These are phyloP conservation scores for Drosophila insularis DNA, from an alignment of 1,140 invertebrate species.

Conservation along the genomic window DNA sequence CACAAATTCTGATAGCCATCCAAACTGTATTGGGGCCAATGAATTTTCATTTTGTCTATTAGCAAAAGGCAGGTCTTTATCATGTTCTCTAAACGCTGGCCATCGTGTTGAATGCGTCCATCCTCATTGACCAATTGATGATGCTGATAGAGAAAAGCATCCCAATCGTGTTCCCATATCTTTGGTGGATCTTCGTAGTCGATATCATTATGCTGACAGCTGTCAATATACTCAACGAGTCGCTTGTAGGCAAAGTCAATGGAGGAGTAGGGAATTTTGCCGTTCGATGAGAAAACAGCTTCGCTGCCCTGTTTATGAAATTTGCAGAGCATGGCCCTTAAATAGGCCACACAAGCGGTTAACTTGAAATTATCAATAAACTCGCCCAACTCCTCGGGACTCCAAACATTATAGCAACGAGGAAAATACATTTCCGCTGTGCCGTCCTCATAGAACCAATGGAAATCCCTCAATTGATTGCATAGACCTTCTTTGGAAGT, in stretches of 20 bases:
- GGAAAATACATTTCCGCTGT: constrained; percentile 92
- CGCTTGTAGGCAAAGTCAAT: constrained; percentile 91
- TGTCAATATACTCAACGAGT: constrained; percentile 89
- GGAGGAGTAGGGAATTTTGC: constrained; percentile 88
- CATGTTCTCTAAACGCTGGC: constrained; percentile 75
- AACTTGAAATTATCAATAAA: constrained; percentile 95
- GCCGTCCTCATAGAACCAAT: constrained; percentile 93
- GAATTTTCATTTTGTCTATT: constrained; percentile 83
- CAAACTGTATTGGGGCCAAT: constrained; percentile 91
- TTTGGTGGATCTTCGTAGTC: constrained; percentile 88
- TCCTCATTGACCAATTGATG: constrained; percentile 88
- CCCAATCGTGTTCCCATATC: constrained; percentile 93
- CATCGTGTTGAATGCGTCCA: constrained; percentile 79
- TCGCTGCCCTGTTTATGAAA: constrained; percentile 85
- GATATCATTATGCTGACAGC: constrained; percentile 92
- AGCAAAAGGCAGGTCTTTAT: constrained; percentile 82
- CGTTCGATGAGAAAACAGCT: constrained; percentile 84
- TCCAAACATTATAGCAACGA: constrained; percentile 92
- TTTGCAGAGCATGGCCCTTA: constrained; percentile 89
- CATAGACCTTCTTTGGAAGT: constrained; percentile 96
- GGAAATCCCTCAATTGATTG: constrained; percentile 91
- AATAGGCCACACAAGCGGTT: constrained; percentile 91
- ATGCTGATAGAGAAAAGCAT: constrained; percentile 91
- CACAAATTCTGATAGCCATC: constrained; percentile 95
- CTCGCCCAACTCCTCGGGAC: constrained; percentile 92